Conservation (phyloP, 2,797 vertebrate genomes). For the Tenualosa ilisha region DNA sequence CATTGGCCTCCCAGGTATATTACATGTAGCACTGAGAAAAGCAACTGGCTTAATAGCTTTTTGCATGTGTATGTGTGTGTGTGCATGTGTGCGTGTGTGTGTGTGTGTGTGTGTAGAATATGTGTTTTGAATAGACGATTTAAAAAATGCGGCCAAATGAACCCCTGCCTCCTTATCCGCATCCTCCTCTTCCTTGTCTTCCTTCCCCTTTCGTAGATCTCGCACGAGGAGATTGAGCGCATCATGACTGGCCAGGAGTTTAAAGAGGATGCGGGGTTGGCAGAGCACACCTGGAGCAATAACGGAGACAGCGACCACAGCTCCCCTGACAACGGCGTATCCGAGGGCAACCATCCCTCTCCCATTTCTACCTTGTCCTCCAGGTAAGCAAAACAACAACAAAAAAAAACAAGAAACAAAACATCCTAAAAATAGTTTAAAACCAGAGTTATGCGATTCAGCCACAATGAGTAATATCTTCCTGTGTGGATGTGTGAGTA, state of each 20-base stretch:
- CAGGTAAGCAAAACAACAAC: conserved; percentile 66
- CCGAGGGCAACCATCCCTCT: conserved; percentile 82
- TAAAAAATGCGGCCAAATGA: background rate
- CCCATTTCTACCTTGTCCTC: conserved; percentile 80
- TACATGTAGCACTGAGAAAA: background rate
- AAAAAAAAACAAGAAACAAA: background rate
- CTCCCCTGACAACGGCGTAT: conserved; percentile 79
- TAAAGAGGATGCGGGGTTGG: conserved; percentile 78
- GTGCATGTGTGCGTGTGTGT: background rate
- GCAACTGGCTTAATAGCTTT: background rate
- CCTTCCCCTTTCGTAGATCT: conserved; percentile 67
- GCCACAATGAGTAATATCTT: background rate
- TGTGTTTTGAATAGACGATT: background rate
- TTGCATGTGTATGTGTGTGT: background rate
- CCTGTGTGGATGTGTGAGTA: background rate
- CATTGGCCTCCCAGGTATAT: background rate
- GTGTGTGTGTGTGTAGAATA: background rate
- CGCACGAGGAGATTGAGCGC: conserved; percentile 82
- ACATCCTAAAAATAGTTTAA: background rate
- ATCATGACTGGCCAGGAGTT: conserved; percentile 86
- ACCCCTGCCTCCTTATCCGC: background rate
- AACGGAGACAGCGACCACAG: conserved; percentile 82
- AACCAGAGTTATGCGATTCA: background rate
- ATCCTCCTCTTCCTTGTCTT: background rate
- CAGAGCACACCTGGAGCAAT: conserved; percentile 75